Evolutionary conservation across 30 jellyfish, hydroid and myxozoan genomes (phyloP).

Genomic region (Aurelia coerulea): DNA sequence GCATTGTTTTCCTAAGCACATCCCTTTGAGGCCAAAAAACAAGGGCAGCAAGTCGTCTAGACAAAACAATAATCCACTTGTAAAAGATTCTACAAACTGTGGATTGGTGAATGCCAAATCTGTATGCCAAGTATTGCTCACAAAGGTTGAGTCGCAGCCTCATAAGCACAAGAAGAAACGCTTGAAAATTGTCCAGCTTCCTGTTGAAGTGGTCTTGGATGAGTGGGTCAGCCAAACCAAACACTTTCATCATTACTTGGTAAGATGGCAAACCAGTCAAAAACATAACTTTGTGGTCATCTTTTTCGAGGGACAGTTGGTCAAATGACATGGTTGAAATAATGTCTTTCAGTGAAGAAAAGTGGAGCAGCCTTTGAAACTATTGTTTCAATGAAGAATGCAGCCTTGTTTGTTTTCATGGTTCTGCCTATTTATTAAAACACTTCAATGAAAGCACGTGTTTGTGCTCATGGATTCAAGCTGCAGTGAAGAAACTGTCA

Average conservation of each 20-base stretch:
- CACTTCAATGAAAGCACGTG: too few relatives aligned
- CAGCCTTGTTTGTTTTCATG: too few relatives aligned
- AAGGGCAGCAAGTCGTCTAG: too few relatives aligned
- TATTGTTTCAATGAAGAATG: too few relatives aligned
- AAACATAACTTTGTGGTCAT: neutral
- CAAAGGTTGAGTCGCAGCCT: neutral
- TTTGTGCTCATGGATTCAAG: too few relatives aligned
- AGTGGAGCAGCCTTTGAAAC: too few relatives aligned
- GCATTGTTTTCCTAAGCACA: constrained; percentile 46
- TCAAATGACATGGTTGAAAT: neutral
- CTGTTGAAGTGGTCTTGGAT: neutral
- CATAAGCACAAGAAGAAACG: neutral
- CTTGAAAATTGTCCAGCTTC: neutral
- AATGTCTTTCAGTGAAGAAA: too few relatives aligned
- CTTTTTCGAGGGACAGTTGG: neutral
- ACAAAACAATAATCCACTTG: too few relatives aligned
- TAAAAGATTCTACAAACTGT: too few relatives aligned
- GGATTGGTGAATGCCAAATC: neutral
- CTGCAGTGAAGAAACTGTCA: too few relatives aligned
- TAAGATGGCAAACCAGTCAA: neutral
- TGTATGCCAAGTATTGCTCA: constrained; percentile 13
- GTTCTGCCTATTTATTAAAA: too few relatives aligned
- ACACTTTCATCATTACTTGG: neutral
- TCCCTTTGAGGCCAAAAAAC: too few relatives aligned
- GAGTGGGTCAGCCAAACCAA: neutral